Conservation (phyloP, 2,888 invertebrate genomes). For the Hypomecis atomaria region DNA sequence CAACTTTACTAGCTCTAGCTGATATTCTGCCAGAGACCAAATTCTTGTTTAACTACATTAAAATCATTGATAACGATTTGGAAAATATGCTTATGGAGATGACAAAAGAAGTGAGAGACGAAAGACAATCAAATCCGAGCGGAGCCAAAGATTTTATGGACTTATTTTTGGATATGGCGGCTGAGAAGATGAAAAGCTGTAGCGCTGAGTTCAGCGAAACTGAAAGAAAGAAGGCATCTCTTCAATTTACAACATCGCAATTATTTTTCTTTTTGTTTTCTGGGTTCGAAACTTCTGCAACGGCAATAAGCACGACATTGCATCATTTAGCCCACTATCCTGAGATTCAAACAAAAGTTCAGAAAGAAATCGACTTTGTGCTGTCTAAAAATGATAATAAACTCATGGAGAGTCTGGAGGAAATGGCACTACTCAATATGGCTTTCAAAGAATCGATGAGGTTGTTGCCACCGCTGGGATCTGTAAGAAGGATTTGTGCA, state of each 20-base stretch:
- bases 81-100: slow-evolving; percentile 30
- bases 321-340: slow-evolving; percentile 57
- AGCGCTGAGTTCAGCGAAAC: neutral
- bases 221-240: slow-evolving; percentile 20
- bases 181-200: slow-evolving; percentile 25
- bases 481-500: slow-evolving; percentile 43
- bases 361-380: slow-evolving; percentile 55
- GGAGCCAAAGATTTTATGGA: slow-evolving; percentile 54
- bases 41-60: slow-evolving; percentile 22
- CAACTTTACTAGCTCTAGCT: slow-evolving; percentile 23
- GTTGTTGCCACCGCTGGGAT: slow-evolving; percentile 48
- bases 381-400: slow-evolving; percentile 47
- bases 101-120: slow-evolving; percentile 25
- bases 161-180: slow-evolving; percentile 48
- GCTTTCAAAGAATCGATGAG: slow-evolving; percentile 53
- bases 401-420: slow-evolving; percentile 47
- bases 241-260: slow-evolving; percentile 46
- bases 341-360: slow-evolving; percentile 55
- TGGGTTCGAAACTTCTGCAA: slow-evolving; percentile 54
- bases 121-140: slow-evolving; percentile 45
- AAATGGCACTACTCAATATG: slow-evolving; percentile 48
- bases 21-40: slow-evolving; percentile 27
- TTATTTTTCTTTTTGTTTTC: slow-evolving; percentile 50
- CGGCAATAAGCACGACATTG: slow-evolving; percentile 51
- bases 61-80: slow-evolving; percentile 31